phyloP scores from a whole-genome alignment of 2,888 invertebrate genomes.

The Ernsta delagoae region DNA sequence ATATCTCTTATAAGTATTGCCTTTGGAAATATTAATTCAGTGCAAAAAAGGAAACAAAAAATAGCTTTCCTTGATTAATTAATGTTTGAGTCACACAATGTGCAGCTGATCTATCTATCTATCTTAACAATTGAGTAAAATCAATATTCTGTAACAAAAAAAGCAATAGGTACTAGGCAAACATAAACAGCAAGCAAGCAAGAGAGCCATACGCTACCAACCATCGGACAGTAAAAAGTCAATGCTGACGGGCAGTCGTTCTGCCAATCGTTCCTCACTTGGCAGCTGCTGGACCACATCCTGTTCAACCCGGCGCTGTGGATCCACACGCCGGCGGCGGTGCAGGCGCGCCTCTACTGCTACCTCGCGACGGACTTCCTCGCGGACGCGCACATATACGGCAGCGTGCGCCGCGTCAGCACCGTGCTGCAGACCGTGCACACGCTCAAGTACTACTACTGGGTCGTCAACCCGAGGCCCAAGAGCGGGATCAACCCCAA shows the following conservation, averaged over 20 bases:
- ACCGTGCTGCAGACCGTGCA: conserved; percentile 99
- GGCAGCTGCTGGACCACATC: conserved; percentile 99
- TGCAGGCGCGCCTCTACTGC: conserved; percentile 97
- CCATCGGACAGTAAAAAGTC: conserved; percentile 81
- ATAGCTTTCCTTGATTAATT: too few species aligned
- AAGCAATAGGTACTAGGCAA: too few species aligned
- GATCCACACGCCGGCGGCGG: conserved; percentile 98
- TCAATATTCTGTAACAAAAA: not conserved
- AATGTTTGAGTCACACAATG: too few species aligned
- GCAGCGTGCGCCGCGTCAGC: conserved; percentile 97
- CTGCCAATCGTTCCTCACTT: conserved; percentile 95
- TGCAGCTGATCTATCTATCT: too few species aligned
- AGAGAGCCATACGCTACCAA: conserved; percentile 72
- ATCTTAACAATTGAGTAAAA: too few species aligned
- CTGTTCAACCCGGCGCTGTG: conserved; percentile 99
- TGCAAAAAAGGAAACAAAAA: too few species aligned
- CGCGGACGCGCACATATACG: conserved; percentile 98
- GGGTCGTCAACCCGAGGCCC: conserved; percentile 97
- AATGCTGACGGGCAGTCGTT: conserved; percentile 91
- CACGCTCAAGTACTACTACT: conserved; percentile 99
- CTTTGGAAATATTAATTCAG: too few species aligned
- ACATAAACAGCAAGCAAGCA: conserved; percentile 57
- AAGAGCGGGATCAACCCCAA: conserved; percentile 98
- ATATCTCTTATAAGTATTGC: too few species aligned
- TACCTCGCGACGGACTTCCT: conserved; percentile 99